Base-by-base conservation (phyloP, 2,888 invertebrate genomes). In the Elgonia sp. region DNA sequence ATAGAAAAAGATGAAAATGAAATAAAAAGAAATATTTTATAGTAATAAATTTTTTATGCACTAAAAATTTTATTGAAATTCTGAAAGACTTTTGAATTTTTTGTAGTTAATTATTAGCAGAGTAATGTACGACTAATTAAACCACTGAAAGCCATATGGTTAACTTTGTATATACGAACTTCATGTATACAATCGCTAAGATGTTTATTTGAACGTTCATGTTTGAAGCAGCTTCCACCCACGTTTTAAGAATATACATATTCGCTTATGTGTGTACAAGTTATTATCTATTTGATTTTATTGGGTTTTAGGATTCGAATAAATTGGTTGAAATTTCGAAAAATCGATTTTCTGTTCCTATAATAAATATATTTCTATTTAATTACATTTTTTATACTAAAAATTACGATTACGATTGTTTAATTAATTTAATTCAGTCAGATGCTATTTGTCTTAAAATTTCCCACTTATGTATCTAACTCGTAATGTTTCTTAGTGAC, bases 251-350 rank as follows among this genome's bases (percentile, higher is more conserved):
- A 93, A 94, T 93, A 29, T 29, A 53, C 76, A 81, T 76, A 93
- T 93, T 93, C 92, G 91, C 89, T 87, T 80, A 87, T 89, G 91
- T 92, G 90, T 92, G 92, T 93, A 93, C 91, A 90, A 89, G 90
- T 80, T 89, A 89, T 89, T 89, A 89, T 94, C 93, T 94, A 94
- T 94, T 94, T 92, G 94, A 94, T 94, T 94, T 94, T 94, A 94
- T 94, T 94, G 93, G 94, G 91, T 94, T 93, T 94, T 92, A 93
- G 91, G 90, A 46, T 77, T 77, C 73, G 10, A 50, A 60, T 69
- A 60, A 75, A 85, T 57, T 73, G 53, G 40, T 63, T 72, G 12
- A 65, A 39, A 12, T 76, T 76, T 76, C 16, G 0, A 63, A 93
- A 65, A 40, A 40, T 21, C 6, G 8, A 7, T 93, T 92, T 92